A percentile compares a stretch with the other conserved stretches of the same genome.
These are phyloP conservation scores for Daktulosphaira vitifoliae DNA, from an alignment of 1,140 invertebrate genomes.

Conservation along the genomic window DNA sequence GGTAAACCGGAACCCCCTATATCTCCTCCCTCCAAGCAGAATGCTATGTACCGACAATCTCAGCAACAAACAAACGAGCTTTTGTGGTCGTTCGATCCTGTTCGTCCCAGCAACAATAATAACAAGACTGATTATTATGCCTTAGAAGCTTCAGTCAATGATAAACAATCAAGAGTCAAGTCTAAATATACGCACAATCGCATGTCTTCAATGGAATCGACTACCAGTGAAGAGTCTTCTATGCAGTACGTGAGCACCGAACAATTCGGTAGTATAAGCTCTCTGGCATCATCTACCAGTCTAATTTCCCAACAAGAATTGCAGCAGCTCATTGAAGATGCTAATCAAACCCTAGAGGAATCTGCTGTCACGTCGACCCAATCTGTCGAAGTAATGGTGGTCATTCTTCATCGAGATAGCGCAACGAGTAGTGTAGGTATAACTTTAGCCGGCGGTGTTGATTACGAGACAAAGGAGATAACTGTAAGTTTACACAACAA, in stretches of 20 bases:
- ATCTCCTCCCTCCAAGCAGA: not conserved
- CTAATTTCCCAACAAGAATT: constrained; percentile 56
- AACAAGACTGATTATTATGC: constrained; percentile 13
- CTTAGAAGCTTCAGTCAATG: too few relatives aligned
- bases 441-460: constrained; percentile 74
- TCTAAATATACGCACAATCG: constrained; percentile 41
- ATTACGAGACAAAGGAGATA: constrained; percentile 84
- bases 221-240: constrained; percentile 46
- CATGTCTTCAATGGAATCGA: constrained; percentile 48
- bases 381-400: constrained; percentile 51
- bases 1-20: constrained; percentile 46
- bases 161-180: not conserved
- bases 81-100: not conserved
- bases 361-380: not conserved
- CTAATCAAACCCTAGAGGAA: constrained; percentile 52
- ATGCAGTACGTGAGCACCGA: constrained; percentile 45
- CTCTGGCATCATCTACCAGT: constrained; percentile 54
- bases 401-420: constrained; percentile 53
- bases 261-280: constrained; percentile 55
- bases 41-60: not conserved
- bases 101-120: not conserved
- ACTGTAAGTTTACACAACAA: constrained; percentile 54
- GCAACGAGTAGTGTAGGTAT: constrained; percentile 71
- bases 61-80: not conserved
- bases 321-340: constrained; percentile 55